Evolutionary conservation across 2,797 vertebrate genomes (phyloP), one percentile per base, ranked within the genome.

Genomic region (Spheniscus humboldti): DNA sequence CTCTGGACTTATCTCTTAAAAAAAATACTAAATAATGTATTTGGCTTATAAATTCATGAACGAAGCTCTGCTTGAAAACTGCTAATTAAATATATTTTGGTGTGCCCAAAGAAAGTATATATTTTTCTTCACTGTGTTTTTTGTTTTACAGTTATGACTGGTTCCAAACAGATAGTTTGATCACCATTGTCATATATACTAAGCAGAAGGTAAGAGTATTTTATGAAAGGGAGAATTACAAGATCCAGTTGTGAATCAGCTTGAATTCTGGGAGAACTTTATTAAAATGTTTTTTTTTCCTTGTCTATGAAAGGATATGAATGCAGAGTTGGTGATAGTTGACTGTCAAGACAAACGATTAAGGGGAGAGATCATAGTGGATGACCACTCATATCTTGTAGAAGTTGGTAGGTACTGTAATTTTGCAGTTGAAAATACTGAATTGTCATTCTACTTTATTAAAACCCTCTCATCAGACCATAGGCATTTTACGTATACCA

Each of bases 151-250:
- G 99, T 97, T 99, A 98, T 66, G 99, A 99, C 89, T 99, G 99
- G 99, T 99, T 99, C 98, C 99, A 99, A 93, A 99, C 99, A 45
- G 99, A 99, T 33, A 97, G 69, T 74, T 97, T 96, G 23, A 97
- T 99, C 92, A 99, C 98, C 76, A n/a, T 99, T 94, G 98, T 99
- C 25, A 92, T 99, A 97, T 99, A 99, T 90, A 98, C 99, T 82
- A 99, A 99, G 96, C 98, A 98, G 87, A 99, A 99, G 99, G 99
- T 99, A 98, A 97, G 80, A 20, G 4, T 57, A 7, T 95, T 69
- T 93, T 16, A 33, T 92, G 33, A 75, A 93, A 88, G 24, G 69
- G 12, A n/a, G 22, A 73, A 72, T 56, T 72, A 24, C 18, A 66
- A 72, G 41, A 83, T 79, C 18, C 30, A 37, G 13, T 52, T 86